Base-by-base conservation (phyloP, 2,113 vertebrate genomes). In the Oenanthe melanoleuca region DNA sequence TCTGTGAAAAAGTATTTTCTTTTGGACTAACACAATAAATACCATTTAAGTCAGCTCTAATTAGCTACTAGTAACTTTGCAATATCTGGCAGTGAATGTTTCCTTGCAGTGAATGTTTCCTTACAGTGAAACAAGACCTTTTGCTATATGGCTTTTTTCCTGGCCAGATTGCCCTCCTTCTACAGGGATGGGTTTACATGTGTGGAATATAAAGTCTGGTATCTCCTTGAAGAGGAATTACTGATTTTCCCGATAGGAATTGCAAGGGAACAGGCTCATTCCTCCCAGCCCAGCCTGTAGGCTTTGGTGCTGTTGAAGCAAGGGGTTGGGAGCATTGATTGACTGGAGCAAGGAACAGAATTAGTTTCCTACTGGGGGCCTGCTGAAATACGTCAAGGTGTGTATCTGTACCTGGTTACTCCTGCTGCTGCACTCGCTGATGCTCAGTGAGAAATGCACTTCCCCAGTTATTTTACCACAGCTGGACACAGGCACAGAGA, bases 111-210 rank as follows among this genome's bases (percentile, higher is more conserved):
- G 29, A 60, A 91, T 37, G 5, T 59, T 77, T 59, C 26, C 63
- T 50, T 56, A 37, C 5, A 34, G 28, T 38, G 29, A 60, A 91
- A 87, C 9, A 66, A 63, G 40, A 78, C 6, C 24, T 52, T 73
- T n/a, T 74, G 38, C 31, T 73, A 24, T 42, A 56, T 18, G 15
- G 25, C 2, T 14, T 61, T 88, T 74, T 82, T 90, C 34, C 67
- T 67, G 22, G 4, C 29, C 50, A 44, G 59, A 45, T 47, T 71
- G 56, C 34, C 9, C 7, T 83, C 25, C 25, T 73, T 66, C 75
- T 74, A 42, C 42, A 71, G 33, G 1, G 3, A 52, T 17, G 8
- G 3, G 5, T 80, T 90, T 74, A 44, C 53, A 73, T 0, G 0
- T 31, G 12, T 61, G 71, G 69, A 80, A 81, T n/a, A 64, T 31